Evolutionary conservation across 2,113 vertebrate genomes (phyloP).

Genomic region (Struthio camelus): DNA sequence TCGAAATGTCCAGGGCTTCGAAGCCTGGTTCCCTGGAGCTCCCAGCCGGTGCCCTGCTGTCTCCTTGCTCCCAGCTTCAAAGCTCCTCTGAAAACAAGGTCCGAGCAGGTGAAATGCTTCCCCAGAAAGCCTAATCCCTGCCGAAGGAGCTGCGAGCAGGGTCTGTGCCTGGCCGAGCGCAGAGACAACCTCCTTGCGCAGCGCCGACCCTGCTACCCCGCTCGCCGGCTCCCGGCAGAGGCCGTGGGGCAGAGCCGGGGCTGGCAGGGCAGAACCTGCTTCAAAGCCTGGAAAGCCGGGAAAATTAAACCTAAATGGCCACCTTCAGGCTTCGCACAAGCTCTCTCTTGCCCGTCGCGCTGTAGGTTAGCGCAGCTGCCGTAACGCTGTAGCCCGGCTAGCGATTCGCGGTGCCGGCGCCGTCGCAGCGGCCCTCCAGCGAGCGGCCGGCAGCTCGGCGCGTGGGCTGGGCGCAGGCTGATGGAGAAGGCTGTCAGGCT

Average conservation of each 20-base stretch:
- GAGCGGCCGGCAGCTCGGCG: background rate
- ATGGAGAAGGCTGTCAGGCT: background rate
- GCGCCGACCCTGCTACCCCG: background rate
- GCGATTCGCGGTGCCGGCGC: too few species aligned
- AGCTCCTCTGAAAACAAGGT: background rate
- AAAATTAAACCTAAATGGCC: background rate
- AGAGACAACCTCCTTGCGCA: background rate
- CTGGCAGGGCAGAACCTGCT: background rate
- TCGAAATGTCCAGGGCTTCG: background rate
- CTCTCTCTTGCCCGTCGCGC: background rate
- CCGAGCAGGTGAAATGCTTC: background rate
- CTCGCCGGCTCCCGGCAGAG: background rate
- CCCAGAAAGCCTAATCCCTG: background rate
- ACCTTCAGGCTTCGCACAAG: background rate
- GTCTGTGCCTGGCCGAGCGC: accelerated
- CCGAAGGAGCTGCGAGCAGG: background rate
- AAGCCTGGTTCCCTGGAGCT: background rate
- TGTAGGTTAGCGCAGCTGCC: background rate
- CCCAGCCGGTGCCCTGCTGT: background rate
- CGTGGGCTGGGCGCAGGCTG: background rate
- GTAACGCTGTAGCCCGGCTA: too few species aligned
- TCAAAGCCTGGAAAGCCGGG: background rate
- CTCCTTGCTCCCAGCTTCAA: background rate
- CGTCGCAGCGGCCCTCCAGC: background rate
- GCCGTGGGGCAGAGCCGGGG: too few species aligned